Base-by-base conservation (phyloP, 1,140 invertebrate genomes). In the silkworm (Bombyx mori) region DNA sequence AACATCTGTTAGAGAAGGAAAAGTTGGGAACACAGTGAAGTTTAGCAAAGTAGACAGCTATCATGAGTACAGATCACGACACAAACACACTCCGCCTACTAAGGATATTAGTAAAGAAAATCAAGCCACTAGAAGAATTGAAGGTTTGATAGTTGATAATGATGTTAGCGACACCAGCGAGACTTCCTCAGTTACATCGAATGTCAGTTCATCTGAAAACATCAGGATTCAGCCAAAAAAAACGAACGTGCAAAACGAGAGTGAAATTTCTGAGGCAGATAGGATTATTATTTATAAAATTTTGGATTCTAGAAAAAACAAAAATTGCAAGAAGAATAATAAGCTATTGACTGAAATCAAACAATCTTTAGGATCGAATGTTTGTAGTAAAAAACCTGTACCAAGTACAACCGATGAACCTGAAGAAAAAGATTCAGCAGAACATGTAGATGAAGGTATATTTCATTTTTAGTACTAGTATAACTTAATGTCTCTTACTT, bases 211-310 rank as follows among this genome's bases (percentile, higher is more conserved):
- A 8, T 48, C 68, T 6, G 68, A 75, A 55, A 71, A 78, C 55
- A 56, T 75, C 5, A 61, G 57, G 52, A 26, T 71, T 7, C 57
- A 61, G 10, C 51, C 42, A n/a, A 64, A 7, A 53, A 35, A 50
- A 9, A 45, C 44, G 7, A 55, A 67, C 44, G 60, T 57, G 45
- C 58, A 45, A 53, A 9, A 53, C 62, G 22, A 44, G 49, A 62
- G 62, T 69, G 8, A 67, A 60, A 42, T 71, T 1, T 70, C 71
- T 12, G 75, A 82, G 56, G 73, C 77, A 0, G 81, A 86, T 8
- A 75, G 73, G 66, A 83, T 86, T 35, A 76, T 86, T 18, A 80
- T 86, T 60, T 86, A 83, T 56, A 86, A 86, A 61, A 74, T 86
- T 42, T 63, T 86, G 8, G 69, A 82, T 46, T 68, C 73, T 0